Conservation (phyloP, 2,113 vertebrate genomes). For the Suncus etruscus region DNA sequence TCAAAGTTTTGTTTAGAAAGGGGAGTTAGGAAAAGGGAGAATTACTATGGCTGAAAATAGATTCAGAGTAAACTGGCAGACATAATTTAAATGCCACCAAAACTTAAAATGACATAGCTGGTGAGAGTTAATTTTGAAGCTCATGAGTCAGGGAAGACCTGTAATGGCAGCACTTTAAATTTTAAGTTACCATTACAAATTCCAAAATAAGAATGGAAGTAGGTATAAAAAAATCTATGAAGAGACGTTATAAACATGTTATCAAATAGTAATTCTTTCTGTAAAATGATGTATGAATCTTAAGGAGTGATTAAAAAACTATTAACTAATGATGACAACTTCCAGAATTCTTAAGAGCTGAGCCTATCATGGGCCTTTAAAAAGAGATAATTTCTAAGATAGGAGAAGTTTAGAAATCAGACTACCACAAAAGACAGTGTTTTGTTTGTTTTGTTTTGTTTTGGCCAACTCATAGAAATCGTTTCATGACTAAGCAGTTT, state of each 20-base stretch:
- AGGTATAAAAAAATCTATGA: neutral
- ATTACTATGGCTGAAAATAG: neutral
- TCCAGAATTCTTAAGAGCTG: neutral
- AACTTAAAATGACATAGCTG: neutral
- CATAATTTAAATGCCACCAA: slow-evolving; percentile 1
- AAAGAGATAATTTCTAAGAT: slow-evolving; percentile 40
- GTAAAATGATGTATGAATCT: neutral
- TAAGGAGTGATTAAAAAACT: slow-evolving; percentile 14
- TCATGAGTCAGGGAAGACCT: slow-evolving; percentile 9
- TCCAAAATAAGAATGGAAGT: slow-evolving; percentile 43
- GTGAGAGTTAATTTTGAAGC: slow-evolving; percentile 18
- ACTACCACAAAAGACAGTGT: neutral
- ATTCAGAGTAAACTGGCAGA: slow-evolving; percentile 14
- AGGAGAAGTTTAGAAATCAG: slow-evolving; percentile 23
- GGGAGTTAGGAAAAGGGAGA: slow-evolving; percentile 2
- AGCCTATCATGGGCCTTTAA: neutral
- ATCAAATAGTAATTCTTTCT: slow-evolving; percentile 28
- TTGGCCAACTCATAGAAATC: neutral
- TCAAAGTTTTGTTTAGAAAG: neutral
- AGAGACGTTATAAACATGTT: slow-evolving; percentile 13
- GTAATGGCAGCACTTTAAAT: neutral
- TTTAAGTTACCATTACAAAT: neutral
- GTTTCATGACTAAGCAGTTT: neutral
- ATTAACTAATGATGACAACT: neutral
- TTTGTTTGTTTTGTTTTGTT: neutral